Conservation (phyloP, 2,888 invertebrate species). For the Choristoneura rosaceana region DNA sequence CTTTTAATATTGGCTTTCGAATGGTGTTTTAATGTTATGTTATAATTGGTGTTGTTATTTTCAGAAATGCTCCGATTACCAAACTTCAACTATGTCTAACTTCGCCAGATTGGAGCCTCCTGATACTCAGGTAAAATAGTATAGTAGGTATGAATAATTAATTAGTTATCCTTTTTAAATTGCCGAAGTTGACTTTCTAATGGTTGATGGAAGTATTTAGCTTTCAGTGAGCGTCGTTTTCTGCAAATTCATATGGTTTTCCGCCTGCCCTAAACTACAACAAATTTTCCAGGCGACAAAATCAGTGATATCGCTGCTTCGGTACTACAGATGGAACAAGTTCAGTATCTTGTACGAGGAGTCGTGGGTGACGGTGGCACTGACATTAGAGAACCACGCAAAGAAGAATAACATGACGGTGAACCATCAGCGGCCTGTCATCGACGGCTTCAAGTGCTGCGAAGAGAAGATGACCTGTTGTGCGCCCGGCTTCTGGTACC, state of each 20-base stretch:
- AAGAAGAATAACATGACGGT: constrained; percentile 92
- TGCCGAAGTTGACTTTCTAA: neutral
- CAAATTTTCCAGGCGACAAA: constrained; percentile 91
- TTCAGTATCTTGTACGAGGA: constrained; percentile 95
- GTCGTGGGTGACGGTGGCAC: constrained; percentile 92
- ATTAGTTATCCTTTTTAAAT: no score
- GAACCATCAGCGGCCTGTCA: constrained; percentile 90
- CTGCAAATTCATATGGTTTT: no score
- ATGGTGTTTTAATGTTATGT: neutral
- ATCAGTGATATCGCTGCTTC: constrained; percentile 95
- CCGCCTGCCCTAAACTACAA: neutral
- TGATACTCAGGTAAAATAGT: constrained; percentile 91
- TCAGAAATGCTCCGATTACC: constrained; percentile 97
- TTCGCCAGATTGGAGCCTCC: constrained; percentile 98
- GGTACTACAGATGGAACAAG: constrained; percentile 97
- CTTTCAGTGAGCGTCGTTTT: no score
- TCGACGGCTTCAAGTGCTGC: constrained; percentile 91
- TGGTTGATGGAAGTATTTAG: no score
- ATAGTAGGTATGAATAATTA: neutral
- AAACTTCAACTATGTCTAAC: constrained; percentile 94
- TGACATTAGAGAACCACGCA: constrained; percentile 92
- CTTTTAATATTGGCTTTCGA: no score
- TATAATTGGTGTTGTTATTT: constrained; percentile 59
- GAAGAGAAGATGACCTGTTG: constrained; percentile 91
- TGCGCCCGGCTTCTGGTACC: constrained; percentile 92